Evolutionary conservation across 2,888 invertebrate species (phyloP).

Genomic region (Belgica antarctica): DNA sequence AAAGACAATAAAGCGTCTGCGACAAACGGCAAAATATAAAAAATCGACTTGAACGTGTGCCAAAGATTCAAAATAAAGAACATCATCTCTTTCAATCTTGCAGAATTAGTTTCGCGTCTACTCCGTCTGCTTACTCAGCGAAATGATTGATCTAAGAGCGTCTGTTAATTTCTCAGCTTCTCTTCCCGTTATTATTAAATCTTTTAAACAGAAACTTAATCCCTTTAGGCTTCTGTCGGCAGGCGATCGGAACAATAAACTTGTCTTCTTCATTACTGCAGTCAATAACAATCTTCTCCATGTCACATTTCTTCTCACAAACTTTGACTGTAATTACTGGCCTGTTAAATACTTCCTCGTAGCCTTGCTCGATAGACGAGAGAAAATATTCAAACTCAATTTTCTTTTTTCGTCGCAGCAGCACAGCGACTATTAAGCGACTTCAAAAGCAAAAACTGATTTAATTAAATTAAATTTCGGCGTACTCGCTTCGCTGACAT

Average conservation of each 20-base stretch:
- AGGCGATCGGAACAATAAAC: neutral
- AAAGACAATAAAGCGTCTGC: neutral
- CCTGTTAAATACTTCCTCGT: slow-evolving; percentile 25
- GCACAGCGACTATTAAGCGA: no score
- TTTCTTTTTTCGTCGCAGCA: no score
- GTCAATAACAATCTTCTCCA: neutral
- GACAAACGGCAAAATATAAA: neutral
- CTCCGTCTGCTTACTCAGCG: neutral
- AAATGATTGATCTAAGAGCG: neutral
- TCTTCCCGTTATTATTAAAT: neutral
- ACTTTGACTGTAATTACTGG: neutral
- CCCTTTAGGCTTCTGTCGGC: neutral
- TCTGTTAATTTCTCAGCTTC: neutral
- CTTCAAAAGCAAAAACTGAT: no score
- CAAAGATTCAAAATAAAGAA: slow-evolving; percentile 3
- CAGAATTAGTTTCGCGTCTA: neutral
- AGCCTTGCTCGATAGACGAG: no score
- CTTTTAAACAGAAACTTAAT: neutral
- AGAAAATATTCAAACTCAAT: no score
- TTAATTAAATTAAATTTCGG: no score
- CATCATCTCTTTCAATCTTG: neutral
- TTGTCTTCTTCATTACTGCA: neutral
- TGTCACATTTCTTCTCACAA: neutral
- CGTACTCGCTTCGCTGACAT: no score
- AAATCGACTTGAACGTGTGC: neutral